Conservation (phyloP, 1,140 invertebrate species). For the Drosophila punjabiensis region DNA sequence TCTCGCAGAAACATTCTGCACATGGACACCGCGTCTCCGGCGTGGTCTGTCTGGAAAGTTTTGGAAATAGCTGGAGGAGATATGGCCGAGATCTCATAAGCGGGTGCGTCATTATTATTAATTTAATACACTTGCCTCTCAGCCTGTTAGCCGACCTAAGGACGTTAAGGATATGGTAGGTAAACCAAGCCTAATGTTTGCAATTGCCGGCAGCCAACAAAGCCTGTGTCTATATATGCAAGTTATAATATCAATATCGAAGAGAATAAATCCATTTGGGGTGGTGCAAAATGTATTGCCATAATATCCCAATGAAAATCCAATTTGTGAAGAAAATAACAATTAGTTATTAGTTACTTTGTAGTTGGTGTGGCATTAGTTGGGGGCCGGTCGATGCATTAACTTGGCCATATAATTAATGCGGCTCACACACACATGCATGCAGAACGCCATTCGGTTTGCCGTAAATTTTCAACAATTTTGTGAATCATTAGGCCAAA, state of each 20-base stretch:
- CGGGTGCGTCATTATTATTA: constrained; percentile 40
- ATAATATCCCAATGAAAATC: constrained; percentile 75
- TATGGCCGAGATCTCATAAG: constrained; percentile 10
- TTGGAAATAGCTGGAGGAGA: constrained; percentile 12
- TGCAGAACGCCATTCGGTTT: constrained; percentile 20
- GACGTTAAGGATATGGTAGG: not conserved
- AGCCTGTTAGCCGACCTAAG: constrained; percentile 22
- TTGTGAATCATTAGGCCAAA: constrained; percentile 81
- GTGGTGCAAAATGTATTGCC: constrained; percentile 30
- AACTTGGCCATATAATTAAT: constrained; percentile 67
- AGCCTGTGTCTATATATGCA: not conserved
- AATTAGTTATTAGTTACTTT: constrained; percentile 64
- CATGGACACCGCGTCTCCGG: constrained; percentile 7
- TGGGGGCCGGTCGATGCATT: constrained; percentile 61
- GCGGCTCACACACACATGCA: constrained; percentile 17
- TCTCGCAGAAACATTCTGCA: constrained; percentile 16
- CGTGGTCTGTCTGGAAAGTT: constrained; percentile 33
- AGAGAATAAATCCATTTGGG: constrained; percentile 4
- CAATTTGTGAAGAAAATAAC: constrained; percentile 79
- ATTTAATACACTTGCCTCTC: constrained; percentile 29
- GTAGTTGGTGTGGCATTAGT: constrained; percentile 37
- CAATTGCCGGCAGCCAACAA: not conserved
- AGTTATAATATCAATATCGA: constrained; percentile 48
- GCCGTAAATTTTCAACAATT: constrained; percentile 74
- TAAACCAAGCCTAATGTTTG: constrained; percentile 22